Base-by-base conservation (phyloP, 2,113 vertebrate species). In the Corythoichthys intestinalis region DNA sequence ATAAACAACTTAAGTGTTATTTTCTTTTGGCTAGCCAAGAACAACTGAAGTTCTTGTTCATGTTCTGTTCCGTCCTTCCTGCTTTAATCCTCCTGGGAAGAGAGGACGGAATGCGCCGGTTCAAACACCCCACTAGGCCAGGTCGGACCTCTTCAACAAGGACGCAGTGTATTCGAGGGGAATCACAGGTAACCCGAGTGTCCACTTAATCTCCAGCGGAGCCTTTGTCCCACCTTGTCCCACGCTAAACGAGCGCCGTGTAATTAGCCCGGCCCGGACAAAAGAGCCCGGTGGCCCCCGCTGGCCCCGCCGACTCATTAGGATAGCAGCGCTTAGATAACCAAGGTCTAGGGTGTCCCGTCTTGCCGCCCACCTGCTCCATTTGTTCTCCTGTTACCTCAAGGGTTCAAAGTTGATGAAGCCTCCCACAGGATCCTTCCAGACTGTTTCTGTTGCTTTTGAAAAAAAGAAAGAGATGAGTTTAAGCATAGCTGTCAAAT, bases 271-370 rank as follows among this genome's bases (percentile, higher is more conserved):
- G 2, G 0, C 57, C 8, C 65, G 70, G 83, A 93, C 89, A 92
- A 92, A 56, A 86, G 81, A 65, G 69, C 72, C 70, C 38, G 41
- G 54, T 65, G n/a, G 67, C 49, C 70, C 73, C 50, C 12, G n/a
- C 54, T 67, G 6, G 17, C 54, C 76, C 75, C 47, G 67, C 34
- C 81, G 86, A 78, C 90, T 92, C 90, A 92, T 91, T 93, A 91
- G 85, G 76, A 91, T 88, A 91, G 86, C 64, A 58, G 71, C 83
- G 87, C 86, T 92, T 82, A 91, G 88, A 92, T 91, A 88, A 75
- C 5, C 20, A 2, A 0, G 74, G 82, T 79, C 66, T 91, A 79
- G 65, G 73, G 76, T 92, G 78, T 90, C 60, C 65, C 6, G 69
- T 38, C 63, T 73, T 47, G 83, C 72, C 60, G 37, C 58, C 76